phyloP scores from a whole-genome alignment of 2,797 vertebrate species.

The Dermochelys coriacea region DNA sequence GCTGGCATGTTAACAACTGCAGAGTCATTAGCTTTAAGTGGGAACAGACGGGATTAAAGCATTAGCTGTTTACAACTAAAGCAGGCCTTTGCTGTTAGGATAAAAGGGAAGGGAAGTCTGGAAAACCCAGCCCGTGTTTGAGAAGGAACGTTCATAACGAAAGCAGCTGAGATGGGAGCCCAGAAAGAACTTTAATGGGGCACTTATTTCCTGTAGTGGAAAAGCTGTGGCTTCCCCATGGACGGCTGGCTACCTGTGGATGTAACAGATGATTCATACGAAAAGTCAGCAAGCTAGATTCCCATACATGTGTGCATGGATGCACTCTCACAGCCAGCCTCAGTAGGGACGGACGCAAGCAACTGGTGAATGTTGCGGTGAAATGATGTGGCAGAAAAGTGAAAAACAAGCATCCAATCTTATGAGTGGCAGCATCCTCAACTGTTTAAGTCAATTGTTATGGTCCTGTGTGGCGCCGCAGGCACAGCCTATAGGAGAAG shows the following conservation, averaged over 20 bases:
- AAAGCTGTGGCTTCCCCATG: neutral
- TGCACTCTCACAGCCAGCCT: neutral
- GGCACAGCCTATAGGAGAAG: neutral
- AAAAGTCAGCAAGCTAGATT: neutral
- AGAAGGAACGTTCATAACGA: neutral
- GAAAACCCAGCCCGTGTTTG: neutral
- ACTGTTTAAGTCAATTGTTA: neutral
- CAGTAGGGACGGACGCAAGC: accelerated
- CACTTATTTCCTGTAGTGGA: neutral
- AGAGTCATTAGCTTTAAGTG: neutral
- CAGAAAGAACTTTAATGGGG: neutral
- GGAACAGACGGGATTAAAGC: neutral
- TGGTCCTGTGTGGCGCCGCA: accelerated
- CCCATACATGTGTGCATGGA: no score
- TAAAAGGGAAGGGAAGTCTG: neutral
- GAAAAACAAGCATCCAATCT: neutral
- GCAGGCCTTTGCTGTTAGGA: neutral
- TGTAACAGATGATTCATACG: neutral
- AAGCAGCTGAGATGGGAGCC: neutral
- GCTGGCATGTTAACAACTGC: neutral
- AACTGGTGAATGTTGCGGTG: neutral
- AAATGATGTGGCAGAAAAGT: neutral
- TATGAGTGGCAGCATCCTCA: neutral
- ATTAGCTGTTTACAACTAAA: neutral
- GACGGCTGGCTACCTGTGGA: neutral